A percentile compares a stretch with the other conserved stretches of the same genome.
These are phyloP conservation scores for Zeuzera pyrina DNA, from an alignment of 2,888 invertebrate species.

Conservation along the genomic window DNA sequence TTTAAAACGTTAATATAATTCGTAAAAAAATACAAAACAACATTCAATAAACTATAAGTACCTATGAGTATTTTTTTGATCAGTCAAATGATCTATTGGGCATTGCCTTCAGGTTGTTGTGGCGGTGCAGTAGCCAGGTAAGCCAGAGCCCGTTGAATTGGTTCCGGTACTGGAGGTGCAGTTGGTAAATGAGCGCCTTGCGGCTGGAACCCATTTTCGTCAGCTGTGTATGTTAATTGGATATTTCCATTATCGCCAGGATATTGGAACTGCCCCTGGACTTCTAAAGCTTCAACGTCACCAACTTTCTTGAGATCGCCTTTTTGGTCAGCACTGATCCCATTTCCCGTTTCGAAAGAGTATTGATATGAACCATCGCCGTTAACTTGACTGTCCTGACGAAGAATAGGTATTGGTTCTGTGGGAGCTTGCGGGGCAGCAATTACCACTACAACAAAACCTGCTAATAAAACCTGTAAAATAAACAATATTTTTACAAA, in stretches of 20 bases:
- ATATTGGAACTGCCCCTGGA: constrained; percentile 78
- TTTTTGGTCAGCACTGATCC: constrained; percentile 74
- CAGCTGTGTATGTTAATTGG: constrained; percentile 77
- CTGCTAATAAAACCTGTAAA: constrained; percentile 49
- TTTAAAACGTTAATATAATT: no score
- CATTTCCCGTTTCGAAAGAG: constrained; percentile 78
- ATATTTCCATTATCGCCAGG: constrained; percentile 77
- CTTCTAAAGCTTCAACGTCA: constrained; percentile 67
- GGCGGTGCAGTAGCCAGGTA: constrained; percentile 77
- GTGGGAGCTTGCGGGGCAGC: constrained; percentile 52
- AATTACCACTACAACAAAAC: constrained; percentile 42
- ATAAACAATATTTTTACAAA: constrained; percentile 1
- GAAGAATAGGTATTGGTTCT: constrained; percentile 67
- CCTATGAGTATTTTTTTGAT: constrained; percentile 2
- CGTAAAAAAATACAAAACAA: constrained; percentile 38
- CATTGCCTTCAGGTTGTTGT: constrained; percentile 24
- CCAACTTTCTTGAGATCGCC: constrained; percentile 75
- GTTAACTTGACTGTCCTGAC: constrained; percentile 71
- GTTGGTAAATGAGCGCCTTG: constrained; percentile 76
- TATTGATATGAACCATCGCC: constrained; percentile 76
- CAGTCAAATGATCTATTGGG: constrained; percentile 24
- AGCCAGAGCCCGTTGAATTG: constrained; percentile 77
- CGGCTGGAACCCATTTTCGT: constrained; percentile 81
- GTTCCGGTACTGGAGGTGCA: constrained; percentile 80
- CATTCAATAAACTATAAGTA: constrained; percentile 24